Conservation (phyloP, 2,113 vertebrate species). For the Elephantulus edwardii region DNA sequence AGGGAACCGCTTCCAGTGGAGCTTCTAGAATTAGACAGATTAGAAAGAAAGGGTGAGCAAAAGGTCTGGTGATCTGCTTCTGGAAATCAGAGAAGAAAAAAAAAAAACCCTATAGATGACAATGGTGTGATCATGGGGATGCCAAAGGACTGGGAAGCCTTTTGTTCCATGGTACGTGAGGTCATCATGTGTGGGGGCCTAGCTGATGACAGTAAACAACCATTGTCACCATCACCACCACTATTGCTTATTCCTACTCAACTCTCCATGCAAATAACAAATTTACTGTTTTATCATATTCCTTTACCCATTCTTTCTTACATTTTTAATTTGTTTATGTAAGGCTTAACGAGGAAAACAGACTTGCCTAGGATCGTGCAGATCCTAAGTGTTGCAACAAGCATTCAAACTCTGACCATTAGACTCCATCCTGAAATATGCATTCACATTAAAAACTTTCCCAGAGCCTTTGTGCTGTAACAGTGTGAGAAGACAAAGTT, state of each 20-base stretch:
- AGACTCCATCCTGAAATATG: neutral
- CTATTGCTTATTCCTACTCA: neutral
- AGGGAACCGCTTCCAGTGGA: neutral
- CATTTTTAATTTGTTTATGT: too few species aligned
- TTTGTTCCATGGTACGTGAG: neutral
- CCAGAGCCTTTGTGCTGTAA: neutral
- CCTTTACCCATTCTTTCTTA: neutral
- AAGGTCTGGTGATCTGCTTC: neutral
- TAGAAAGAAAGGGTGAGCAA: neutral
- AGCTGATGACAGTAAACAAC: neutral
- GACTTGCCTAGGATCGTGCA: neutral
- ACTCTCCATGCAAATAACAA: neutral
- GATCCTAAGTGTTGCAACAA: neutral
- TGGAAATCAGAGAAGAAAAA: neutral
- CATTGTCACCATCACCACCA: neutral
- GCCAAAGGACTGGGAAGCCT: neutral
- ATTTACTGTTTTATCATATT: neutral
- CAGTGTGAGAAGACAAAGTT: constrained; percentile 33
- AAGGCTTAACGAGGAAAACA: neutral
- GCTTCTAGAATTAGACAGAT: neutral
- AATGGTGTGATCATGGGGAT: neutral
- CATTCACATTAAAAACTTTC: neutral
- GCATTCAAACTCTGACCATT: neutral
- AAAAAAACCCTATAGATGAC: neutral
- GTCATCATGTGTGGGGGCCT: neutral